A percentile compares a stretch with the other conserved stretches of the same genome.
Evolutionary conservation across 2,113 vertebrate genomes (phyloP).

Genomic region (Bos indicus): DNA sequence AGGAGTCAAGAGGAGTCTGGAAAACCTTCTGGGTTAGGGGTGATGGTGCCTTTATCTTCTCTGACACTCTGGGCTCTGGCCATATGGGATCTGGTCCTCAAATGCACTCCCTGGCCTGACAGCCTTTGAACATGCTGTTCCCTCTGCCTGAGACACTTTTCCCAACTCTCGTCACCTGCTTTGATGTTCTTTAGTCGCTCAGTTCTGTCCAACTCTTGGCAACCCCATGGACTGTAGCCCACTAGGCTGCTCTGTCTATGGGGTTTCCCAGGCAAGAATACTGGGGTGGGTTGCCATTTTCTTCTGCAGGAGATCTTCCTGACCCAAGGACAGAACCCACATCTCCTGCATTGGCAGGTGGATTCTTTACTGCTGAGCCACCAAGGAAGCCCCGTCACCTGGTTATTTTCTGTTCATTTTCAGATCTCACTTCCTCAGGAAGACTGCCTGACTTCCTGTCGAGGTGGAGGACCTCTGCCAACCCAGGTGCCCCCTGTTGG

Average conservation of each 20-base stretch:
- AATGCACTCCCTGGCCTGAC: background rate
- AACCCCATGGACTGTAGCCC: background rate
- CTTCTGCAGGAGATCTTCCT: background rate
- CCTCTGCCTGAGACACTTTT: background rate
- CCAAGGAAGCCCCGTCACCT: background rate
- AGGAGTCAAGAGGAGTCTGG: background rate
- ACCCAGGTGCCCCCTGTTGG: background rate
- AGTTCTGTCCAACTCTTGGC: background rate
- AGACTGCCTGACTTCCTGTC: background rate
- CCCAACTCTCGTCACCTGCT: background rate
- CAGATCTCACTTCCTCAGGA: background rate
- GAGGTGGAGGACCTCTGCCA: background rate
- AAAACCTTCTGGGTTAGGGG: background rate
- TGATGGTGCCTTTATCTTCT: accelerated
- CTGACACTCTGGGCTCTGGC: background rate
- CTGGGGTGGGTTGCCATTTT: background rate
- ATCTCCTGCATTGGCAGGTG: background rate
- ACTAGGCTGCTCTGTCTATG: background rate
- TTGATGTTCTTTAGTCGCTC: background rate
- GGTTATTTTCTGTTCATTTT: background rate
- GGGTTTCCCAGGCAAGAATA: background rate
- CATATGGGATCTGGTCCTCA: background rate
- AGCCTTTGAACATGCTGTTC: background rate
- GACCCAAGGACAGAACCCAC: background rate
- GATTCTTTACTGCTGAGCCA: background rate